Percentiles rank a stretch among this genome's conserved stretches.
Conservation (phyloP, 2,888 invertebrate genomes). For the Lucinisca nassula region DNA sequence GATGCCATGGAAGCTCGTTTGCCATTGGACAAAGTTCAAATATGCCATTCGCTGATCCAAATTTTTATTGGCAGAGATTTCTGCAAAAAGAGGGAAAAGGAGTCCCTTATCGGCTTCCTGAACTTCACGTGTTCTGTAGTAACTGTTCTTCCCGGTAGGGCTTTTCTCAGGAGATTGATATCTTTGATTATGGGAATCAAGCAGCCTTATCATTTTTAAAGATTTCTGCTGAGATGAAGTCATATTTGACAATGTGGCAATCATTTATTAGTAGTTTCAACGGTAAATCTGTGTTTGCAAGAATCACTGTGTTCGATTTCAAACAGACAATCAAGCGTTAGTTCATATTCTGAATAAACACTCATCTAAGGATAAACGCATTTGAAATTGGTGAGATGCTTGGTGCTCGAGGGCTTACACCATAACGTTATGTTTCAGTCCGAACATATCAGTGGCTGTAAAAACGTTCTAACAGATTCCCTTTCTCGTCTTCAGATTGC, state of each 20-base stretch:
- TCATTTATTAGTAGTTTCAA: neutral
- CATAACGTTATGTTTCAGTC: neutral
- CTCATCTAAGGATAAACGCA: neutral
- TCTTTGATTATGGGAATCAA: neutral
- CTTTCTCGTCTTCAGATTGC: conserved; percentile 24
- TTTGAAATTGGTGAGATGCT: neutral
- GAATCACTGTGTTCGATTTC: neutral
- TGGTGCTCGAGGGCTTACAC: neutral
- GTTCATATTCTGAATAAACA: neutral
- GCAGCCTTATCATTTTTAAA: neutral
- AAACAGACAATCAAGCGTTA: no score
- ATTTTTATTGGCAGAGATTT: neutral
- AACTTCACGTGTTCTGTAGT: conserved; percentile 31
- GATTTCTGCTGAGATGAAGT: neutral
- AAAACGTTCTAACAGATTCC: conserved; percentile 6
- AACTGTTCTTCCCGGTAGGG: conserved; percentile 30
- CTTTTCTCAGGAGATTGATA: conserved; percentile 4
- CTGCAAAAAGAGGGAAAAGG: neutral
- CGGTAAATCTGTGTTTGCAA: neutral
- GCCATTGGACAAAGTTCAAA: conserved; percentile 15
- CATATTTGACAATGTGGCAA: neutral
- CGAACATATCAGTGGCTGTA: neutral
- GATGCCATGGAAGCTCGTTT: conserved; percentile 16
- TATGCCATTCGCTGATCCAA: conserved; percentile 7
- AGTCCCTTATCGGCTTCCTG: neutral